Evolutionary conservation across 2,113 vertebrate genomes (phyloP).

Genomic region (Pheucticus melanocephalus): DNA sequence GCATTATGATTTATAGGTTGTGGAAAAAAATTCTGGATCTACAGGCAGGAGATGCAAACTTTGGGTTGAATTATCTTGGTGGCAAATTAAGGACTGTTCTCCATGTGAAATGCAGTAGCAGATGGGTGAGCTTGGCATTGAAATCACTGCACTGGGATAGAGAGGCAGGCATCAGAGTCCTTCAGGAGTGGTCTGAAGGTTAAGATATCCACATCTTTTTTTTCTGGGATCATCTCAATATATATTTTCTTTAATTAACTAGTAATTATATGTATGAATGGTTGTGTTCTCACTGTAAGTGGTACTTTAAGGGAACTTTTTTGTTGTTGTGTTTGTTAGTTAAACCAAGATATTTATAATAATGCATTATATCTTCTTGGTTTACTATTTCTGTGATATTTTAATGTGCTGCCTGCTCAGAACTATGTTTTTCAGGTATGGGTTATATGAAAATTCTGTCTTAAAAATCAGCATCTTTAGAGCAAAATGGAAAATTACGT

Average conservation of each 20-base stretch:
- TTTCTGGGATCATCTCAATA: neutral
- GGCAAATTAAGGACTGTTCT: neutral
- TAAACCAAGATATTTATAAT: neutral
- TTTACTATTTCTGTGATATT: neutral
- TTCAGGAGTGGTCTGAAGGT: neutral
- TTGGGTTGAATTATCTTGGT: neutral
- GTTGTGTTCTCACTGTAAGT: neutral
- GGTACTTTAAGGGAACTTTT: neutral
- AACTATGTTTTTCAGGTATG: neutral
- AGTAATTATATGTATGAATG: neutral
- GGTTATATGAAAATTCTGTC: neutral
- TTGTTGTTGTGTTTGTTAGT: neutral
- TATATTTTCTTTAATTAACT: neutral
- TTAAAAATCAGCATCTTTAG: constrained; percentile 8
- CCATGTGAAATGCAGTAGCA: neutral
- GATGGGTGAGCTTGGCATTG: neutral
- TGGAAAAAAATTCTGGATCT: neutral
- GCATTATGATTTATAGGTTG: neutral
- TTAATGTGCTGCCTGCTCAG: neutral
- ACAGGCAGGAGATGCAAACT: neutral
- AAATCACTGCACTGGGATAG: neutral
- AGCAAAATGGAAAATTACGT: neutral
- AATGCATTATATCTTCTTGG: neutral
- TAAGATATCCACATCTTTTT: neutral
- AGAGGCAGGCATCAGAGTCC: neutral